phyloP scores from a whole-genome alignment of 2,888 invertebrate genomes.

The Xanthia icteritia region DNA sequence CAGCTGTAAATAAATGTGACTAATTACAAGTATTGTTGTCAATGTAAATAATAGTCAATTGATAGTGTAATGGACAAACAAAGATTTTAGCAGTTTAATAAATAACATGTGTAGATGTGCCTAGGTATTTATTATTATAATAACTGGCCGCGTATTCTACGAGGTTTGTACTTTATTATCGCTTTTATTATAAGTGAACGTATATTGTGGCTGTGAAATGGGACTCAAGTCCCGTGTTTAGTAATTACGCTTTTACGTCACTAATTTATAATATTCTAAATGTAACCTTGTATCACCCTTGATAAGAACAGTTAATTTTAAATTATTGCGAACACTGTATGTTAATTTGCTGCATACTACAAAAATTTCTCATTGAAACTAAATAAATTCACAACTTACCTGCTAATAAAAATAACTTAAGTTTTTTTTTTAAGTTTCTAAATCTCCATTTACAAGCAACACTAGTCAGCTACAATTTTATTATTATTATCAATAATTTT shows the following conservation, averaged over 20 bases:
- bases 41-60: slow-evolving; percentile 86
- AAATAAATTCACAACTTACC: slow-evolving; percentile 41
- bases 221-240: slow-evolving; percentile 83
- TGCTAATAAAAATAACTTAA: slow-evolving; percentile 53
- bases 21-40: slow-evolving; percentile 73
- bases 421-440: slow-evolving; percentile 52
- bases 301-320: slow-evolving; percentile 64
- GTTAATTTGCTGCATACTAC: slow-evolving; percentile 41
- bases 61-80: slow-evolving; percentile 79
- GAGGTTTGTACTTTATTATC: slow-evolving; percentile 85
- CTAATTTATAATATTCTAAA: slow-evolving; percentile 83
- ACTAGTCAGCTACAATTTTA: slow-evolving; percentile 80
- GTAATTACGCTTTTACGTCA: slow-evolving; percentile 87
- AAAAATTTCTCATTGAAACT: slow-evolving; percentile 30
- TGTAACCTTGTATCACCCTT: slow-evolving; percentile 68
- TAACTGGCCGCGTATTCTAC: slow-evolving; percentile 78
- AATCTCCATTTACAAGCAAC: slow-evolving; percentile 77
- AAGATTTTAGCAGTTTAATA: slow-evolving; percentile 74
- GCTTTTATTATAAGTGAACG: slow-evolving; percentile 86
- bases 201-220: slow-evolving; percentile 89
- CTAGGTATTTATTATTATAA: slow-evolving; percentile 77
- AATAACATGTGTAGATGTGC: slow-evolving; percentile 76
- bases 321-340: slow-evolving; percentile 58
- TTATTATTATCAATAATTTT: slow-evolving; percentile 63
- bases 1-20: slow-evolving; percentile 76